These are phyloP conservation scores for Bradynema listronoti DNA, from an alignment of 1,140 invertebrate genomes.

Conservation along the genomic window DNA sequence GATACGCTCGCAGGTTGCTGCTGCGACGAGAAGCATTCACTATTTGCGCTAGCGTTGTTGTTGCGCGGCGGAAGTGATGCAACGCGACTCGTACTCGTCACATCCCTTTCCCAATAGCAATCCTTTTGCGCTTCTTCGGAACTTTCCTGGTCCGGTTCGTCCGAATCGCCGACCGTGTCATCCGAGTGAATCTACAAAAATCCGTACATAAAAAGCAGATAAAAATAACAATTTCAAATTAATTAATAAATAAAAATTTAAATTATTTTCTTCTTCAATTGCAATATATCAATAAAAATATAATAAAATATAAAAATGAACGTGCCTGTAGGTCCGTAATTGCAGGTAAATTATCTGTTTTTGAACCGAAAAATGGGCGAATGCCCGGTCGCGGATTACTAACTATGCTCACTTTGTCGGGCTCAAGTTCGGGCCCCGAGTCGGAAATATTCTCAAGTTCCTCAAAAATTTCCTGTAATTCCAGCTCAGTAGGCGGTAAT, in stretches of 20 bases:
- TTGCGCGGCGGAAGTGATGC: too few species aligned
- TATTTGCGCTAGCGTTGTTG: too few species aligned
- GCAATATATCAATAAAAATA: not conserved
- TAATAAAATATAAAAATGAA: not conserved
- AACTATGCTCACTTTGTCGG: slow-evolving; percentile 42
- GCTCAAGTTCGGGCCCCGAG: slow-evolving; percentile 46
- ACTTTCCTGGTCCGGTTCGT: slow-evolving; percentile 21
- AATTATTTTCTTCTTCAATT: not conserved
- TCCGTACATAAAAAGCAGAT: too few species aligned
- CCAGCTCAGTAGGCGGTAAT: slow-evolving; percentile 30
- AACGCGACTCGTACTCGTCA: too few species aligned
- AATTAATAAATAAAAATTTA: not conserved
- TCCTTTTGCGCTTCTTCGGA: too few species aligned
- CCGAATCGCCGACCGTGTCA: slow-evolving; percentile 6
- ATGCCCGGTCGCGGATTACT: slow-evolving; percentile 44
- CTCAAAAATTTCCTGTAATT: slow-evolving; percentile 48
- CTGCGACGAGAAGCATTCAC: too few species aligned
- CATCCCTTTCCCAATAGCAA: too few species aligned
- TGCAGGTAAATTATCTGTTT: slow-evolving; percentile 38
- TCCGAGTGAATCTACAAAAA: slow-evolving; percentile 16
- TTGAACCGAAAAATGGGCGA: slow-evolving; percentile 45
- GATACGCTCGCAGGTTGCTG: too few species aligned
- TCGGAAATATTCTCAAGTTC: slow-evolving; percentile 49
- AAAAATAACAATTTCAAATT: not conserved
- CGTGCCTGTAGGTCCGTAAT: slow-evolving; percentile 29